phyloP scores from a whole-genome alignment of 2,888 invertebrate genomes.

The Hololepta plana region DNA sequence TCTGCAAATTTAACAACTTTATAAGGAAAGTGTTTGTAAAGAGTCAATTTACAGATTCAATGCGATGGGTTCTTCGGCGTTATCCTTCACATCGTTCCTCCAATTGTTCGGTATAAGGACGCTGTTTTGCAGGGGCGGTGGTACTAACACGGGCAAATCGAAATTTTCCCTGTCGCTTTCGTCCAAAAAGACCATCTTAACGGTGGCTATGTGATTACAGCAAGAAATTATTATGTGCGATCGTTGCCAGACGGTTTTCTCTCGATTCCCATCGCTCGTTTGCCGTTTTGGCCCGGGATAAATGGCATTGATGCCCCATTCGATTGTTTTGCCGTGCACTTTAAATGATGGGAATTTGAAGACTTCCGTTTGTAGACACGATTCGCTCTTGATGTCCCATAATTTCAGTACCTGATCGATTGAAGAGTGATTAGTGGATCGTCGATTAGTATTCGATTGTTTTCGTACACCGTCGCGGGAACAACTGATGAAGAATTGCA shows the following conservation, averaged over 20 bases:
- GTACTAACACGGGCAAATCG: constrained; percentile 17
- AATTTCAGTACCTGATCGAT: constrained; percentile 33
- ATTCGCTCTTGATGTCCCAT: constrained; percentile 39
- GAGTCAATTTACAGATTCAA: too few species aligned
- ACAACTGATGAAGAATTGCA: constrained; percentile 32
- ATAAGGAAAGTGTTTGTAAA: constrained; percentile 11
- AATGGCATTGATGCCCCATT: constrained; percentile 36
- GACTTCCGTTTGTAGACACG: constrained; percentile 34
- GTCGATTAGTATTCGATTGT: constrained; percentile 4
- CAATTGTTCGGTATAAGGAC: constrained; percentile 24
- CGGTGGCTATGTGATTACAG: constrained; percentile 33
- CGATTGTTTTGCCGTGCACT: constrained; percentile 35
- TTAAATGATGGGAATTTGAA: constrained; percentile 37
- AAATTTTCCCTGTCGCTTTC: constrained; percentile 13
- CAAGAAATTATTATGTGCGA: constrained; percentile 32
- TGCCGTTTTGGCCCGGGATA: constrained; percentile 32
- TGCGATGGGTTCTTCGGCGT: too few species aligned
- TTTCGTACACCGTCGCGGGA: constrained; percentile 36
- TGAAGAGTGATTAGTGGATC: constrained; percentile 1
- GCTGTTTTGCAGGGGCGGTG: constrained; percentile 25
- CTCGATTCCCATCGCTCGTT: constrained; percentile 1
- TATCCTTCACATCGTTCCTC: constrained; percentile 15
- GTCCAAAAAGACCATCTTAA: constrained; percentile 21
- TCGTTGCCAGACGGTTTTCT: constrained; percentile 18
- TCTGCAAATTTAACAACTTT: constrained; percentile 10